phyloP scores from a whole-genome alignment of 2,113 vertebrate genomes.

The crab-eating macaque (Macaca fascicularis) region T2T-MFA8v1.1 NC_088386.1:130686001-130686500 shows the following conservation, averaged over 20 bases:
- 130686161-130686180: background rate
- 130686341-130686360: background rate
- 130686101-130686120: background rate
- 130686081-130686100: background rate
- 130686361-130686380: background rate
- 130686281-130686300: background rate
- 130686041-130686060: background rate
- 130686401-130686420: background rate
- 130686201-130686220: background rate
- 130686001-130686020: too few relatives aligned
- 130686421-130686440: background rate
- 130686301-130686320: background rate
- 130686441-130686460: background rate
- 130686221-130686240: background rate
- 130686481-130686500: too few relatives aligned
- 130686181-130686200: background rate
- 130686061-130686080: background rate
- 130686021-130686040: accelerated
- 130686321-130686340: background rate
- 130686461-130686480: background rate
- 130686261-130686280: background rate
- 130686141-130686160: too few relatives aligned
- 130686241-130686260: background rate
- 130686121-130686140: background rate
- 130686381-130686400: background rate